phyloP scores from a whole-genome alignment of 2,113 vertebrate genomes.

The Clarias gariepinus region DNA sequence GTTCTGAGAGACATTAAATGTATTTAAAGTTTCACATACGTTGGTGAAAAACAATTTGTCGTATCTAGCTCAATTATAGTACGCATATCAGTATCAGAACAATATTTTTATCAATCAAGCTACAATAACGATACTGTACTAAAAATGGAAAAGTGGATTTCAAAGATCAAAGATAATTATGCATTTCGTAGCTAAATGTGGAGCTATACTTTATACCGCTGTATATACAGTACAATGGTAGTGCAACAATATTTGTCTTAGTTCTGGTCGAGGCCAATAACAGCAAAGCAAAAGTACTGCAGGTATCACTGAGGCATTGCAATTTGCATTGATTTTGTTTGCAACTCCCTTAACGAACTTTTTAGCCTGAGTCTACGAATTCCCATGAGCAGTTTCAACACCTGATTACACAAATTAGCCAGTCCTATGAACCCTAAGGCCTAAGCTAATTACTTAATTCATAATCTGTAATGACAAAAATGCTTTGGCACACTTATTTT shows the following conservation, averaged over 20 bases:
- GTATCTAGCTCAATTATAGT: neutral
- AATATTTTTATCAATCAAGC: neutral
- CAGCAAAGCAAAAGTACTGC: constrained; percentile 40
- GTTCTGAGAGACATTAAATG: neutral
- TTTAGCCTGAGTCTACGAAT: constrained; percentile 34
- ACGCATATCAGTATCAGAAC: neutral
- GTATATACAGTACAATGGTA: constrained; percentile 42
- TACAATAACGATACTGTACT: neutral
- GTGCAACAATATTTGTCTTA: constrained; percentile 71
- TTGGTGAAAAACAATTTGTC: neutral
- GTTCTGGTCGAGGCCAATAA: constrained; percentile 63
- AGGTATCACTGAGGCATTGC: constrained; percentile 58
- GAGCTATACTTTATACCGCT: constrained; percentile 58
- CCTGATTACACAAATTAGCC: constrained; percentile 30
- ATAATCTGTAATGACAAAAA: neutral
- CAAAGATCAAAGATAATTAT: constrained; percentile 15
- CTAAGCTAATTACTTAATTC: constrained; percentile 17
- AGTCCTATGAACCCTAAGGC: neutral
- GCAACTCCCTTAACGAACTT: constrained; percentile 22
- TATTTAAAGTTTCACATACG: neutral
- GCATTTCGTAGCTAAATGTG: constrained; percentile 54
- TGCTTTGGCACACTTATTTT: constrained; percentile 4
- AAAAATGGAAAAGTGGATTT: neutral
- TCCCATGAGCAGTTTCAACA: constrained; percentile 9
- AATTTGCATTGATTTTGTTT: constrained; percentile 41